These are phyloP conservation scores for Drosophila nasuta DNA, from an alignment of 1,140 invertebrate genomes.

Conservation along the genomic window DNA sequence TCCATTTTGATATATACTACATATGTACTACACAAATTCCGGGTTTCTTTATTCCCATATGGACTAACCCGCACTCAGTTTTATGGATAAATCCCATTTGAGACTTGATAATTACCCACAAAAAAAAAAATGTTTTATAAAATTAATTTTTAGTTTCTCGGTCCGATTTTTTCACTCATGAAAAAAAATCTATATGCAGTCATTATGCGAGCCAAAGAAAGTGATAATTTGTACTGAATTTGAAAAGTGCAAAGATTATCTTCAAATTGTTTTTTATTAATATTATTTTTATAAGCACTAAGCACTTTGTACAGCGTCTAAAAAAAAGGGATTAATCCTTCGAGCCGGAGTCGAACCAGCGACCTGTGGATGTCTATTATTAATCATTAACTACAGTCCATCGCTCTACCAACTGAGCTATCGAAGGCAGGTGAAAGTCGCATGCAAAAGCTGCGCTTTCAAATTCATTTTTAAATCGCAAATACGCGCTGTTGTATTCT, in stretches of 20 bases:
- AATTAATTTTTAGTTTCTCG: no score
- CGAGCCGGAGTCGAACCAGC: slow-evolving; percentile 40
- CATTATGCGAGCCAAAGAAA: no score
- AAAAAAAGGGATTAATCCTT: slow-evolving; percentile 1
- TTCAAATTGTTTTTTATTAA: no score
- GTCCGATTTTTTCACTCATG: no score
- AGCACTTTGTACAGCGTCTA: background rate
- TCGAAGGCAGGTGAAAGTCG: slow-evolving; percentile 86
- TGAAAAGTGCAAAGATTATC: no score
- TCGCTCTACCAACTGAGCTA: slow-evolving; percentile 95
- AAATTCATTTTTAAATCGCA: background rate
- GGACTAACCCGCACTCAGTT: no score
- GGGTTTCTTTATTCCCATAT: no score
- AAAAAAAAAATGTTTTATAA: no score
- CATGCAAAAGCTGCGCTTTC: slow-evolving; percentile 6
- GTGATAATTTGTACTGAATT: no score
- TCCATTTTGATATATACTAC: background rate
- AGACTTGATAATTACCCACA: no score
- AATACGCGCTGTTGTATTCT: background rate
- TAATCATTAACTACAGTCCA: slow-evolving; percentile 89
- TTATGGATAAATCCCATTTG: no score
- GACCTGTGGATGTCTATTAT: slow-evolving; percentile 38
- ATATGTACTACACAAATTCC: background rate
- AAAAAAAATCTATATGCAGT: no score
- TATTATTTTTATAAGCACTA: background rate